These are phyloP conservation scores for Borostomias antarcticus DNA, from an alignment of 2,797 vertebrate genomes.

Conservation along the genomic window DNA sequence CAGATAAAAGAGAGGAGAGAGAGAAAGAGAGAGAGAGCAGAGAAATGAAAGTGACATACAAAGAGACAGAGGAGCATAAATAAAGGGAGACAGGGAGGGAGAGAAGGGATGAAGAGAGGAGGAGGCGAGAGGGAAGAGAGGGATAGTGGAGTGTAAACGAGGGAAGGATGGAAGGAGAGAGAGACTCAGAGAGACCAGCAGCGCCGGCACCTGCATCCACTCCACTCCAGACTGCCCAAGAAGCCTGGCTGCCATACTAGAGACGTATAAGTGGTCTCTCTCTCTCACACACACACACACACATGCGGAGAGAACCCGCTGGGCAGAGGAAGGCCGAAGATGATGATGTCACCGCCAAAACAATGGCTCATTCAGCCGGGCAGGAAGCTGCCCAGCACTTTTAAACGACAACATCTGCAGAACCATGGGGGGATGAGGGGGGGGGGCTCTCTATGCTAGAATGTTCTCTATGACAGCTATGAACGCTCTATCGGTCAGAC, in stretches of 20 bases:
- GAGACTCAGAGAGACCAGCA: too few relatives aligned
- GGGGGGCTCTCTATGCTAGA: slow-evolving; percentile 16
- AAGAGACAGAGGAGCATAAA: background rate
- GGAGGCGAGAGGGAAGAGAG: background rate
- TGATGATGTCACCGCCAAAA: slow-evolving; percentile 80
- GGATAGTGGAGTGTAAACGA: background rate
- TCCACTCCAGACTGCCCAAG: slow-evolving; percentile 59
- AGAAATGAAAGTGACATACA: background rate
- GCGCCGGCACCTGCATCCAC: slow-evolving; percentile 69
- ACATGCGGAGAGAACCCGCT: slow-evolving; percentile 55
- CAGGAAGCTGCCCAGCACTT: slow-evolving; percentile 77
- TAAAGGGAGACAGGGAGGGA: slow-evolving; percentile 21
- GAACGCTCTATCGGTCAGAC: slow-evolving; percentile 38
- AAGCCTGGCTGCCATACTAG: slow-evolving; percentile 48
- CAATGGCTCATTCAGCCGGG: slow-evolving; percentile 82
- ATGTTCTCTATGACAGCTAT: slow-evolving; percentile 36
- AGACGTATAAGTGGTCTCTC: slow-evolving; percentile 38
- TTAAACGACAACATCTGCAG: slow-evolving; percentile 81
- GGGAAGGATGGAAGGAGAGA: background rate
- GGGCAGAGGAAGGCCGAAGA: slow-evolving; percentile 76
- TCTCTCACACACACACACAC: slow-evolving; percentile 3
- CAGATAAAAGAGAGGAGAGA: background rate
- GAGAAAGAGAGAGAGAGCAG: background rate
- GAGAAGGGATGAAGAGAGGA: slow-evolving; percentile 2
- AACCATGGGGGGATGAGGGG: slow-evolving; percentile 17